Evolutionary conservation across 2,888 invertebrate genomes (phyloP).

Genomic region (Rugalucina vietnamica): DNA sequence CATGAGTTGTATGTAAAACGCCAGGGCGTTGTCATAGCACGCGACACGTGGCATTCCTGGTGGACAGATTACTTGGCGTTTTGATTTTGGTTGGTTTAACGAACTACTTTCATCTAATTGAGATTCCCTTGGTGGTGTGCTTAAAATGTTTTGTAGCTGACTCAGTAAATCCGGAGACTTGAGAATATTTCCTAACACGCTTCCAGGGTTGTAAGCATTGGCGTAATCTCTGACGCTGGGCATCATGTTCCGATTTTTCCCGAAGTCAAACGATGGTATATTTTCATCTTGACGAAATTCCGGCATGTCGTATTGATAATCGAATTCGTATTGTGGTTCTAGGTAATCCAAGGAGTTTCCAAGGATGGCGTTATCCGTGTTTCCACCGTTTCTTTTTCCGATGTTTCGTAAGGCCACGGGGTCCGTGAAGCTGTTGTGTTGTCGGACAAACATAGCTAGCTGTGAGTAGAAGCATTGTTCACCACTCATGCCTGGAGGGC

Average conservation of each 20-base stretch:
- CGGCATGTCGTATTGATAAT: background rate
- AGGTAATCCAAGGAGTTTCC: background rate
- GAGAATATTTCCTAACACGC: background rate
- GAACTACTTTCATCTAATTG: background rate
- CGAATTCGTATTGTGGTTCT: background rate
- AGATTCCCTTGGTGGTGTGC: background rate
- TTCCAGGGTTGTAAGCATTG: background rate
- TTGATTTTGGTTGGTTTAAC: background rate
- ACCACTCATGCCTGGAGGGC: constrained; percentile 46
- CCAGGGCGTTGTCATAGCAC: constrained; percentile 55
- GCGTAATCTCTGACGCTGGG: background rate
- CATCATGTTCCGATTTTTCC: background rate
- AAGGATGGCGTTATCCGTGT: background rate
- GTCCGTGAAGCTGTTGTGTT: constrained; percentile 54
- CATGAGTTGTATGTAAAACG: constrained; percentile 50
- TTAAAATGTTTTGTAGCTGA: background rate
- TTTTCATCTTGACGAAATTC: background rate
- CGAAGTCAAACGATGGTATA: background rate
- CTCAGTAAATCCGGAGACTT: background rate
- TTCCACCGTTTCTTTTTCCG: constrained; percentile 37
- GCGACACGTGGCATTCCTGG: constrained; percentile 35
- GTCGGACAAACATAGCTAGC: constrained; percentile 49
- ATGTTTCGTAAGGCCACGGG: constrained; percentile 49
- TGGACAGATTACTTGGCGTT: constrained; percentile 52
- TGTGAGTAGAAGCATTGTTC: constrained; percentile 57